Evolutionary conservation across 1,140 invertebrate genomes (phyloP).

Genomic region (Oncopodura yosiiana): DNA sequence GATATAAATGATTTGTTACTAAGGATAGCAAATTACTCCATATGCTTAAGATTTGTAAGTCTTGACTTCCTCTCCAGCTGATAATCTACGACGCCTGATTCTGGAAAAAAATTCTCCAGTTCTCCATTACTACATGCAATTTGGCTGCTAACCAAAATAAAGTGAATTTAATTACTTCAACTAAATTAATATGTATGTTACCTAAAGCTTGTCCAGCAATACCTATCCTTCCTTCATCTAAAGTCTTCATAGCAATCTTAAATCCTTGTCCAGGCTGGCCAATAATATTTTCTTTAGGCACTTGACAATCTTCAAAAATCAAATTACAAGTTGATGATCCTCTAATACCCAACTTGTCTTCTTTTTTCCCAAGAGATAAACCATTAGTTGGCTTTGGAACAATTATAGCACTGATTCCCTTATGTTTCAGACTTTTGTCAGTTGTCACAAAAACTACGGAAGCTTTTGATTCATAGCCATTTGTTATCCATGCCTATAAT

Average conservation of each 20-base stretch:
- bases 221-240: slow-evolving; percentile 77
- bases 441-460: slow-evolving; percentile 94
- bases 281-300: not conserved
- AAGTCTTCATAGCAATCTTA: slow-evolving; percentile 93
- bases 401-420: slow-evolving; percentile 88
- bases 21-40: too few species aligned
- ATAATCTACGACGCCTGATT: too few species aligned
- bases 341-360: slow-evolving; percentile 97
- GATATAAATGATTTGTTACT: too few species aligned
- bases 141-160: too few species aligned
- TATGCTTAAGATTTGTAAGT: too few species aligned
- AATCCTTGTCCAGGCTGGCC: slow-evolving; percentile 59
- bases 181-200: too few species aligned
- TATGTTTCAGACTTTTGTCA: slow-evolving; percentile 84
- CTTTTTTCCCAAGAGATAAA: slow-evolving; percentile 71
- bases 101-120: too few species aligned
- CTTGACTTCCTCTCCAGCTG: too few species aligned
- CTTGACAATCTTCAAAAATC: not conserved
- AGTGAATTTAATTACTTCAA: too few species aligned
- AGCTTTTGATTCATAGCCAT: slow-evolving; percentile 87
- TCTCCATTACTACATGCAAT: too few species aligned
- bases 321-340: not conserved
- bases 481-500: slow-evolving; percentile 98
- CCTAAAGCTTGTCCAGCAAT: slow-evolving; percentile 81
- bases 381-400: slow-evolving; percentile 81